Base-by-base conservation (phyloP, 2,113 vertebrate genomes). In the Aix galericulata region DNA sequence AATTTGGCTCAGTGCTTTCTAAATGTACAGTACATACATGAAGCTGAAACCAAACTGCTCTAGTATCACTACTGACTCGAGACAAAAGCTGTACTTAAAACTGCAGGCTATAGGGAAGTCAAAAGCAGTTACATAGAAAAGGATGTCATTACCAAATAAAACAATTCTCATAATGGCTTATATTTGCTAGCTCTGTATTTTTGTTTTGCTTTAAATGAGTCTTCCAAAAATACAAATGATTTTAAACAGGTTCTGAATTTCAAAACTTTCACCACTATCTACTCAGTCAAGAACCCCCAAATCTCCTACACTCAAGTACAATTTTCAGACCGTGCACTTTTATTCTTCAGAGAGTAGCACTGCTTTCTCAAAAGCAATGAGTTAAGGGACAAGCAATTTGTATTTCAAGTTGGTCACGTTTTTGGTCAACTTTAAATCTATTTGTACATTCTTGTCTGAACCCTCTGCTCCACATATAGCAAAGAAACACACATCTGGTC, bases 11-110 rank as follows among this genome's bases (percentile, higher is more conserved):
- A 15, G 52, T 50, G 22, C 32, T 71, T 91, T 83, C 64, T 72
- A 67, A 83, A 63, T 6, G 67, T 29, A 38, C 36, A 38, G 67
- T 7, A 27, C 6, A 10, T 1, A 44, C 26, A 26, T 0, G 0
- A 89, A 48, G 71, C 17, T 32, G 66, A 66, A 68, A 60, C 29
- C 6, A 17, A 72, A 40, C 62, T 32, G 31, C 29, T 88, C 60
- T 13, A 36, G 6, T 9, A 38, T 11, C 68, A 31, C n/a, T 79
- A 16, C 0, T 36, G 86, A 68, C 62, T 87, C 40, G 5, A 91
- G 80, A 88, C 40, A 81, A 91, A 87, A 93, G 25, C 86, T 64
- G 26, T 13, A 22, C 60, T 78, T 78, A 58, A 79, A 74, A 48
- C 16, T 50, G 60, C 64, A 84, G 52, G 21, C 72, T 81, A 72